Base-by-base conservation (phyloP, 1,140 invertebrate genomes). In the Drosophila busckii region DNA sequence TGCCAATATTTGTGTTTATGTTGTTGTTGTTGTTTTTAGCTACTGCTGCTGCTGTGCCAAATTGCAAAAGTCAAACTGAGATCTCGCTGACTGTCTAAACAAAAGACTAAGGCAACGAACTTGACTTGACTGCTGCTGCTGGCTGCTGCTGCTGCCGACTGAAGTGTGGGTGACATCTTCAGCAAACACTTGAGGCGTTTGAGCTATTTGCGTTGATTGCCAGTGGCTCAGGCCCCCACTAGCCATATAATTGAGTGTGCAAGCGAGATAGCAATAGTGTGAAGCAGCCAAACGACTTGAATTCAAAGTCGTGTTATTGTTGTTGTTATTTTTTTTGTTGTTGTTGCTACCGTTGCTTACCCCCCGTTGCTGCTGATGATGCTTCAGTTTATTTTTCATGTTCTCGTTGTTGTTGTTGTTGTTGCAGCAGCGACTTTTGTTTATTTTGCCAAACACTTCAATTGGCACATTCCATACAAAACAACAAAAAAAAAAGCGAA, bases 381-480 rank as follows among this genome's bases (percentile, higher is more conserved):
- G 75, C 75, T 80, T 80, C 75, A 80, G 75, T 80, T 80, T 75
- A 26, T 52, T 65, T 46, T 38, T 42, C 29, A 4, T 16, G n/a
- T 34, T 48, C 40, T 37, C 42, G 50, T 44, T 65, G 26, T 38
- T 42, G 42, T 16, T 53, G 38, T 44, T 32, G 41, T 56, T 71
- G 71, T 70, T 76, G 55, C 70, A 75, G 55, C 73, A 62, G 60
- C 40, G 42, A 32, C 46, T 70, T 82, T 75, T 82, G 75, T 82
- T 82, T 82, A 82, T 82, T 82, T 82, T 82, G n/a, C 65, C 75
- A 75, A 82, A 82, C 75, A 82, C 75, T 82, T 82, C 75, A 82
- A 82, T 82, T 82, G 75, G 75, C 75, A n/a, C n/a, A 82, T 82
- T 82, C 75, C 75, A 82, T 49, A 80, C 73, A 78, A 80, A 65